phyloP scores from a whole-genome alignment of 2,113 vertebrate species.

The Corythaixoides concolor region DNA sequence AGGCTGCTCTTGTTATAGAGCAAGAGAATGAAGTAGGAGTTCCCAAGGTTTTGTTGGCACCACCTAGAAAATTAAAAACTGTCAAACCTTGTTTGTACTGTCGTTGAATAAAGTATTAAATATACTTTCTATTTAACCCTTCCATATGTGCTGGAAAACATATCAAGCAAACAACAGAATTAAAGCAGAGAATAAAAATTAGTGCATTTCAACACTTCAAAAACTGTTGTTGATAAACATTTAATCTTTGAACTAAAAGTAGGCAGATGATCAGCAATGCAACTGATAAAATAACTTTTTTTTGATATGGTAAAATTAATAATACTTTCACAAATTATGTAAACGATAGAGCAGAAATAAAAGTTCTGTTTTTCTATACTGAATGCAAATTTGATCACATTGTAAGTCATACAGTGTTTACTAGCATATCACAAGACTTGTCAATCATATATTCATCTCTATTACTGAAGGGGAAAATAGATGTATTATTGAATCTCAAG shows the following conservation, averaged over 20 bases:
- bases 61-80: background rate
- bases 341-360: background rate
- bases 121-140: background rate
- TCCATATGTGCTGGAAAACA: background rate
- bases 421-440: background rate
- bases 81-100: background rate
- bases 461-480: background rate
- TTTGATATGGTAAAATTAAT: background rate
- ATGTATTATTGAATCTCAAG: background rate
- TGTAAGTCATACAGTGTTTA: background rate
- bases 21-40: background rate
- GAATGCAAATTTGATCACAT: background rate
- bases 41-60: background rate
- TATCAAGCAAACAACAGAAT: background rate
- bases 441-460: background rate
- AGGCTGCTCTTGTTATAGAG: background rate
- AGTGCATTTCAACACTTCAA: background rate
- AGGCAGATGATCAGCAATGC: background rate
- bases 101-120: background rate
- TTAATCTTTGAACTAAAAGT: background rate
- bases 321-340: background rate
- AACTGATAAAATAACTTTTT: background rate
- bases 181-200: background rate
- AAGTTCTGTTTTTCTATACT: background rate
- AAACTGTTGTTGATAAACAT: background rate